A percentile compares a stretch with the other conserved stretches of the same genome.
Evolutionary conservation across 2,113 vertebrate species (phyloP).

Genomic region (Gymnarchus niloticus): DNA sequence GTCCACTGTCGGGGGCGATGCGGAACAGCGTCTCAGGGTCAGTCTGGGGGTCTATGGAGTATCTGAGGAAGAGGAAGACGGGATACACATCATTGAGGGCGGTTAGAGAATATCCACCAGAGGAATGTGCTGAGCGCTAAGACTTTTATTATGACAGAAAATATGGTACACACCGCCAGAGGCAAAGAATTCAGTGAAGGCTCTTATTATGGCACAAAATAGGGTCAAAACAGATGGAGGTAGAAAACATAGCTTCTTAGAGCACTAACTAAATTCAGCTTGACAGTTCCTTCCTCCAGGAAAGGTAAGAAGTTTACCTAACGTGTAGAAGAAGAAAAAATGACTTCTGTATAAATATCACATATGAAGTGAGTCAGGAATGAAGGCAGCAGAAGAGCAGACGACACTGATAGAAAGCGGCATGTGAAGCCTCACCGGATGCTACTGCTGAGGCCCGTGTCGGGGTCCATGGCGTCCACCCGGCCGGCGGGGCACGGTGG

Average conservation of each 20-base stretch:
- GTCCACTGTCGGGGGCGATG: constrained; percentile 74
- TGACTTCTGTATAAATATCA: no score
- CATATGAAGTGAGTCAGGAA: no score
- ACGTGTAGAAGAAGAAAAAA: no score
- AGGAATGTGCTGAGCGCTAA: constrained; percentile 35
- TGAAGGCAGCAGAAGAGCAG: background rate
- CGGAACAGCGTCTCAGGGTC: constrained; percentile 77
- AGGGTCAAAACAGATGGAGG: background rate
- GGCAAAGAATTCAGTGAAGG: background rate
- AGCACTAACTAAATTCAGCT: background rate
- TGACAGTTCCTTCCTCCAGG: background rate
- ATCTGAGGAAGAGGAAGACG: constrained; percentile 50
- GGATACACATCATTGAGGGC: constrained; percentile 27
- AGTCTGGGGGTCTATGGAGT: constrained; percentile 79
- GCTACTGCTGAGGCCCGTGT: constrained; percentile 71
- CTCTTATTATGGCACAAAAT: background rate
- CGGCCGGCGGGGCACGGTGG: constrained; percentile 66
- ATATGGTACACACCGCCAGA: background rate
- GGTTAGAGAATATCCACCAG: constrained; percentile 20
- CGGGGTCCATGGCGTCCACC: constrained; percentile 74
- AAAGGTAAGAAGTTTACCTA: no score
- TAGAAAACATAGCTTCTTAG: background rate
- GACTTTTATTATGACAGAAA: background rate
- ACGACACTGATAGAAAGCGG: background rate
- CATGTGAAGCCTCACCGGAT: constrained; percentile 64